Percentiles rank a stretch among this genome's conserved stretches.
These are phyloP conservation scores for Cladopsammia gracilis DNA, from an alignment of 64 coral and sea anemone species.

Conservation along the genomic window DNA sequence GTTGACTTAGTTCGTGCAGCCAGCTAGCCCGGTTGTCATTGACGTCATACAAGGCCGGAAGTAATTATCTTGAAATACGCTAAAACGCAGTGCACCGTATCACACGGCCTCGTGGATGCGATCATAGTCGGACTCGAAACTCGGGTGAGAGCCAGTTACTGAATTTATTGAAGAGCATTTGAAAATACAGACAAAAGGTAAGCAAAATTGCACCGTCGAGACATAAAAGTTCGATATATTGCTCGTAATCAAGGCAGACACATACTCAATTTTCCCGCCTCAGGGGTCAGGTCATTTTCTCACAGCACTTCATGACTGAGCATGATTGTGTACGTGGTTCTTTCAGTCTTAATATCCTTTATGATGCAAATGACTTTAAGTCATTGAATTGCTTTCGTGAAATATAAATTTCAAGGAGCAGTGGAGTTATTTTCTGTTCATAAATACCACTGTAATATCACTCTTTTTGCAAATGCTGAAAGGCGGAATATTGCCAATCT, in stretches of 20 bases:
- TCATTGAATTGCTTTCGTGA: background rate
- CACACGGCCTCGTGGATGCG: too few relatives aligned
- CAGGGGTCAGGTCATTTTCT: too few relatives aligned
- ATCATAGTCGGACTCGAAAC: background rate
- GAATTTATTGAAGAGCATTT: background rate
- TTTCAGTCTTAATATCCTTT: too few relatives aligned
- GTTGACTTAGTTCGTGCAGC: background rate
- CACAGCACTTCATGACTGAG: too few relatives aligned
- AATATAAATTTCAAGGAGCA: background rate
- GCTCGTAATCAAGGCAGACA: background rate
- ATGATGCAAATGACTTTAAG: background rate
- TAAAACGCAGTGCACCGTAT: background rate
- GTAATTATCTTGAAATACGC: background rate
- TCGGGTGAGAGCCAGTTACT: background rate
- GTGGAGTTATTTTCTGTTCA: too few relatives aligned
- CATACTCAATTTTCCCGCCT: background rate
- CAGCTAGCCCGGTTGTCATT: background rate
- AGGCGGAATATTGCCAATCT: too few relatives aligned
- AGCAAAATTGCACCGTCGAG: too few relatives aligned
- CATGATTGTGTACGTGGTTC: too few relatives aligned
- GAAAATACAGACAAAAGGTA: background rate
- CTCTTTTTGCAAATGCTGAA: background rate
- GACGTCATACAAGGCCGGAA: slow-evolving; percentile 28
- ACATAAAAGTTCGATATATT: too few relatives aligned
- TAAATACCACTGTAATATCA: background rate